These are phyloP conservation scores for Canis aureus DNA, from an alignment of 2,113 vertebrate species.

Conservation along the genomic window DNA sequence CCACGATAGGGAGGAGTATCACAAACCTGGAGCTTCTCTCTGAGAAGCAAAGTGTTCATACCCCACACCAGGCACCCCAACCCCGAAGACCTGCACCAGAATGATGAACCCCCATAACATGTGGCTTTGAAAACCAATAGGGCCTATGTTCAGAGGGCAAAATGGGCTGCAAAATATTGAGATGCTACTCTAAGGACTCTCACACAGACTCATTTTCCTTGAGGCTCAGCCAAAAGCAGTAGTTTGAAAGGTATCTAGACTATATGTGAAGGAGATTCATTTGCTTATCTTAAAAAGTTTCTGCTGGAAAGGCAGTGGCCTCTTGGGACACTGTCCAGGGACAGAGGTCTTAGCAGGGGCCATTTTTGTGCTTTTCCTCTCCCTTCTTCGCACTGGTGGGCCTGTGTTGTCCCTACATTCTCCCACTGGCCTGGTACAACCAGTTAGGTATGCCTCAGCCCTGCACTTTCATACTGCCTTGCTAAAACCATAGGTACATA, in stretches of 20 bases:
- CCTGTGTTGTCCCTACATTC: not conserved
- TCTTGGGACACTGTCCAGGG: not conserved
- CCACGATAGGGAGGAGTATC: not conserved
- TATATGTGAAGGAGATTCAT: not conserved
- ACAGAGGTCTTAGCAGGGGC: not conserved
- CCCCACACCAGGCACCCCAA: not conserved
- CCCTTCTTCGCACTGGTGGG: not conserved
- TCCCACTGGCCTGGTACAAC: not conserved
- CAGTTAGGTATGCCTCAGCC: not conserved
- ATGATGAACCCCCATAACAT: not conserved
- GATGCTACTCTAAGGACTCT: not conserved
- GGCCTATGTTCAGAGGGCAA: not conserved
- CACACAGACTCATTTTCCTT: not conserved
- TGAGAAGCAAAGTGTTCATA: too few species aligned
- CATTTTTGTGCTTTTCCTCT: not conserved
- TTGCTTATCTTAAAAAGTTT: not conserved
- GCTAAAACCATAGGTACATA: not conserved
- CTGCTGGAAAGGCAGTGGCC: not conserved
- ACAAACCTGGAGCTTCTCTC: not conserved
- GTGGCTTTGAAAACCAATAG: not conserved
- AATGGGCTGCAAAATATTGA: not conserved
- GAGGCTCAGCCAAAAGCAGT: not conserved
- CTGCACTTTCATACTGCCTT: not conserved
- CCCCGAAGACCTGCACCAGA: not conserved
- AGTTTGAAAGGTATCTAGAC: not conserved